These are phyloP conservation scores for Synanthedon andrenaeformis DNA, from an alignment of 2,888 invertebrate genomes.

Conservation along the genomic window DNA sequence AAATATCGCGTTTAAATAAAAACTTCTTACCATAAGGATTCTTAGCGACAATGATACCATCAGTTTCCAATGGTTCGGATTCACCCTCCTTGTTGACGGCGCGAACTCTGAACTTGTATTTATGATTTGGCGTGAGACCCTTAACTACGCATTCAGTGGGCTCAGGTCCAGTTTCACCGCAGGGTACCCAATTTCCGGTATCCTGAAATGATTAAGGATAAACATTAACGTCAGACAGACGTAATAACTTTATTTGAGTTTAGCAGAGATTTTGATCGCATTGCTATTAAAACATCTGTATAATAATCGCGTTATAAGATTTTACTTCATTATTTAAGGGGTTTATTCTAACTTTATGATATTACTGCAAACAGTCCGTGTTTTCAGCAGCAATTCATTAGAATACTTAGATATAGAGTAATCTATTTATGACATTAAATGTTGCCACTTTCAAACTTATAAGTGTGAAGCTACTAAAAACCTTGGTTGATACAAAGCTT, in stretches of 20 bases:
- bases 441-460: no score
- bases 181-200: conserved; percentile 95
- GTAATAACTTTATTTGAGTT: not conserved
- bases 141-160: conserved; percentile 87
- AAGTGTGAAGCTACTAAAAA: no score
- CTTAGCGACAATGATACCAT: conserved; percentile 89
- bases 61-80: conserved; percentile 93
- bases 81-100: conserved; percentile 98
- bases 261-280: not conserved
- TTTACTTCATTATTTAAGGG: no score
- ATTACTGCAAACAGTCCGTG: no score
- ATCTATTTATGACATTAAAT: no score
- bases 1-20: not conserved
- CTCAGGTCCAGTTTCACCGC: conserved; percentile 89
- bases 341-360: no score
- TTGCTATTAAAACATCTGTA: no score
- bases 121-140: conserved; percentile 93
- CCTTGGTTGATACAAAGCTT: no score
- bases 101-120: conserved; percentile 97
- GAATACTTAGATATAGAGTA: no score
- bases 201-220: conserved; percentile 49
- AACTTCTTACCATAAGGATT: conserved; percentile 88
- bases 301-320: no score
- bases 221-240: not conserved
- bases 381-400: no score